Conservation (phyloP, 2,888 invertebrate species). For the Oasisia sp. region DNA sequence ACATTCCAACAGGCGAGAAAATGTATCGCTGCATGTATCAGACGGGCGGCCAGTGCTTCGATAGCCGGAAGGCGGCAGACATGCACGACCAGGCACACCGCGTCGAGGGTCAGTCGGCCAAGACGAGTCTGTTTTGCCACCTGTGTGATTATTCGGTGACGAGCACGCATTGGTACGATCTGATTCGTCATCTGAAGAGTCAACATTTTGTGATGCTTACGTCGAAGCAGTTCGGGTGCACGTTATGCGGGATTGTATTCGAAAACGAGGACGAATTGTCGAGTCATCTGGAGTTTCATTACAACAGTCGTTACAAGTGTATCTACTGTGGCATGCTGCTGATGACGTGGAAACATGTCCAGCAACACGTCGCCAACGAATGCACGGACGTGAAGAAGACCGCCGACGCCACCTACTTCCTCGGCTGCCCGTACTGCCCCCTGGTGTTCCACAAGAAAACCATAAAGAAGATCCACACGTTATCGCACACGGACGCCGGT, state of each 20-base stretch:
- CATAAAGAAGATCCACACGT: conserved; percentile 38
- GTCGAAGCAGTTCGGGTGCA: conserved; percentile 29
- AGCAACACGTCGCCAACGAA: conserved; percentile 36
- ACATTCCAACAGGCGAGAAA: conserved; percentile 41
- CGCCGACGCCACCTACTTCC: conserved; percentile 7
- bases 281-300: conserved; percentile 41
- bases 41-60: conserved; percentile 42
- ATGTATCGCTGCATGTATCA: conserved; percentile 36
- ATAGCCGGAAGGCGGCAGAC: conserved; percentile 36
- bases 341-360: conserved; percentile 41
- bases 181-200: conserved; percentile 40
- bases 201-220: conserved; percentile 33
- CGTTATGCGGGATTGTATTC: conserved; percentile 39
- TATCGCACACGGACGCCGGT: conserved; percentile 42
- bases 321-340: conserved; percentile 39
- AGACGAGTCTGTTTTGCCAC: conserved; percentile 21
- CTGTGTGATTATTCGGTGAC: conserved; percentile 35
- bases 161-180: conserved; percentile 37
- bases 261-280: conserved; percentile 35
- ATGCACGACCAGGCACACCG: conserved; percentile 23
- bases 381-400: conserved; percentile 33
- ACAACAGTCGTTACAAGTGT: conserved; percentile 43
- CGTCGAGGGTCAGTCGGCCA: not conserved
- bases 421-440: conserved; percentile 42
- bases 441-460: conserved; percentile 43